Percentiles rank a stretch among this genome's conserved stretches.
Evolutionary conservation across 2,113 vertebrate genomes (phyloP).

Genomic region (Aldabrachelys gigantea): DNA sequence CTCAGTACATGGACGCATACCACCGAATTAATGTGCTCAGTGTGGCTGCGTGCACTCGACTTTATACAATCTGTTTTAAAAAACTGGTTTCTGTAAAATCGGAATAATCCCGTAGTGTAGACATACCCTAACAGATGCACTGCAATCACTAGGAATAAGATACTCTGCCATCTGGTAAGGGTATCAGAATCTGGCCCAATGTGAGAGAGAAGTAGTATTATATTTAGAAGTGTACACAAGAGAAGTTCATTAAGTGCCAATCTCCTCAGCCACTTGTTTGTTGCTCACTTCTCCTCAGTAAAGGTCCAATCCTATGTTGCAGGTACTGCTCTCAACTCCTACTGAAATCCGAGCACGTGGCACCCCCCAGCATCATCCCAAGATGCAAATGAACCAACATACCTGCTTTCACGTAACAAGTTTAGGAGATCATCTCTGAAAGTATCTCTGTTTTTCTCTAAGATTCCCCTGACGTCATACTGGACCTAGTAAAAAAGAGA

Average conservation of each 20-base stretch:
- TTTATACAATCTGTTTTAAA: too few relatives aligned
- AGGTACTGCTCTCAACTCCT: not conserved
- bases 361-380: not conserved
- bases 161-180: not conserved
- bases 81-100: too few relatives aligned
- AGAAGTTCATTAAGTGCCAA: not conserved
- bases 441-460: slow-evolving; percentile 98
- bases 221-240: not conserved
- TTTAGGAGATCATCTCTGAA: slow-evolving; percentile 96
- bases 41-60: too few relatives aligned
- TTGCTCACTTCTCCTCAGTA: not conserved
- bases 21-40: too few relatives aligned
- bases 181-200: accelerated
- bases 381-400: not conserved
- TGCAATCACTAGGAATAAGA: not conserved
- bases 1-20: too few relatives aligned
- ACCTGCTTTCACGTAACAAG: slow-evolving; percentile 95
- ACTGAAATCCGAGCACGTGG: not conserved
- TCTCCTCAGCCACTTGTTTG: not conserved
- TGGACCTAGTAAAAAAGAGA: slow-evolving; percentile 85
- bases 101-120: too few relatives aligned
- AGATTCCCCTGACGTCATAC: slow-evolving; percentile 93
- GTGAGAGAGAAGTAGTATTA: too few relatives aligned
- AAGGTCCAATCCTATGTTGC: not conserved
- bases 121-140: not conserved